Conservation (phyloP, 2,113 vertebrate genomes). For the Oriolus oriolus region DNA sequence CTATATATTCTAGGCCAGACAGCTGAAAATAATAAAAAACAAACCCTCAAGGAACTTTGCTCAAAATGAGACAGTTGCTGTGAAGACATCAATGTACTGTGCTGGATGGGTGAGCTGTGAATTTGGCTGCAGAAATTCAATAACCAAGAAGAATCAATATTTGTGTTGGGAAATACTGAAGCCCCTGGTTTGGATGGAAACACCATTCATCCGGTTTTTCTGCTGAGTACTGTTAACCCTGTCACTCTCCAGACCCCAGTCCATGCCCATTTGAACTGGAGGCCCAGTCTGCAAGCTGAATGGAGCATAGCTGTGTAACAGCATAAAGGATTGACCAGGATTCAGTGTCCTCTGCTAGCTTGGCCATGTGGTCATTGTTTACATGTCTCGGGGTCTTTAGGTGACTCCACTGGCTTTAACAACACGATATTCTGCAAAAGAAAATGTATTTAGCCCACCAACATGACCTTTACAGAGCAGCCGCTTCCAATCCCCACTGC, state of each 20-base stretch:
- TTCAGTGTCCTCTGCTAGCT: neutral
- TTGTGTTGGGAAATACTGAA: slow-evolving; percentile 17
- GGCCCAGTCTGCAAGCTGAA: neutral
- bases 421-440: neutral
- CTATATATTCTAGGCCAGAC: neutral
- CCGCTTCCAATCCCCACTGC: neutral
- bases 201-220: neutral
- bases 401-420: neutral
- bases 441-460: neutral
- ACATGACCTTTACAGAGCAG: neutral
- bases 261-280: neutral
- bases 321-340: neutral
- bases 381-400: neutral
- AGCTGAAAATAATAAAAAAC: neutral
- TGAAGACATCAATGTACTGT: neutral
- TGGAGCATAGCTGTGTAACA: neutral
- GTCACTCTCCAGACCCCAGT: neutral
- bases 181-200: neutral
- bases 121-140: slow-evolving; percentile 4
- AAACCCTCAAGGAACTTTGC: neutral
- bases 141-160: slow-evolving; percentile 24
- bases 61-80: neutral
- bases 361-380: neutral
- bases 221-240: neutral
- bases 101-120: neutral